A percentile compares a stretch with the other conserved stretches of the same genome.
These are phyloP conservation scores for Notoglanidium macrostoma DNA, from an alignment of 2,797 vertebrate species.

Conservation along the genomic window DNA sequence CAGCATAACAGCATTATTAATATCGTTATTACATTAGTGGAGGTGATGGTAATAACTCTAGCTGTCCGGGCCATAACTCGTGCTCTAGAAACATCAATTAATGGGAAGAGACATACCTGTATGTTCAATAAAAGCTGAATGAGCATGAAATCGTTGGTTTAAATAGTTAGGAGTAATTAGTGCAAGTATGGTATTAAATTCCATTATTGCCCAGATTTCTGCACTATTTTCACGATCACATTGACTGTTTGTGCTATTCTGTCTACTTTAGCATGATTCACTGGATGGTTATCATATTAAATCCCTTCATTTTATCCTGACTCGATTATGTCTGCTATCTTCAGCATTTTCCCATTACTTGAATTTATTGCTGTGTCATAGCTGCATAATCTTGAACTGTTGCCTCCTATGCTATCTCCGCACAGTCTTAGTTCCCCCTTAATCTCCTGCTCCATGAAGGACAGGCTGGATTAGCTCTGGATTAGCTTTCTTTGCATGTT, in stretches of 20 bases:
- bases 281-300: slow-evolving; percentile 21
- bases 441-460: slow-evolving; percentile 26
- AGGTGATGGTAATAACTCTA: slow-evolving; percentile 21
- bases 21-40: slow-evolving; percentile 32
- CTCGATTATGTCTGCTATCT: slow-evolving; percentile 9
- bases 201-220: not conserved
- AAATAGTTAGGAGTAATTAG: not conserved
- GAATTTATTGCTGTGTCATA: slow-evolving; percentile 25
- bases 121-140: not conserved
- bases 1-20: slow-evolving; percentile 29
- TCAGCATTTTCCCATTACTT: slow-evolving; percentile 28
- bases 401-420: slow-evolving; percentile 5
- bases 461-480: slow-evolving; percentile 23
- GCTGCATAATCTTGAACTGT: slow-evolving; percentile 6
- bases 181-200: slow-evolving; percentile 5
- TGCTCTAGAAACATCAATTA: not conserved
- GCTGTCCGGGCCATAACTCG: not conserved
- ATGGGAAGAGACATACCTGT: slow-evolving; percentile 5
- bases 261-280: slow-evolving; percentile 9
- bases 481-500: slow-evolving; percentile 16
- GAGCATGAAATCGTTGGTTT: not conserved
- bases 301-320: slow-evolving; percentile 16
- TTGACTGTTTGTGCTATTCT: not conserved
- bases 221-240: not conserved
- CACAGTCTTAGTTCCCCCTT: not conserved